Evolutionary conservation across 2,797 vertebrate genomes (phyloP).

Genomic region (Columba guinea): DNA sequence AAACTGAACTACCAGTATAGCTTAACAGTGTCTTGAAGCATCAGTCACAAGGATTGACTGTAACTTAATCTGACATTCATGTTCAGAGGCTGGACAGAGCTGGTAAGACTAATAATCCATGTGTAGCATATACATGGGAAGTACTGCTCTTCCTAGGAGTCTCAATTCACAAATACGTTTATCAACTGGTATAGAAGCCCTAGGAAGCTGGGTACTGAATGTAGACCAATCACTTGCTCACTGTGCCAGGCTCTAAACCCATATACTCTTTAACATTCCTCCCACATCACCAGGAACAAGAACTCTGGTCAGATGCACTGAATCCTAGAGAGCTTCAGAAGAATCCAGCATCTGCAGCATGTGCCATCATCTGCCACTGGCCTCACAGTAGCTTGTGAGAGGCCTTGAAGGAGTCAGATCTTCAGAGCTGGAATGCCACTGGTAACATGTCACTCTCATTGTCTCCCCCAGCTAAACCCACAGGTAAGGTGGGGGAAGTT

Average conservation of each 20-base stretch:
- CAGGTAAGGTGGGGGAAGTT: background rate
- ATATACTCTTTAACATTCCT: background rate
- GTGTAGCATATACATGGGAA: background rate
- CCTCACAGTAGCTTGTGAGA: accelerated
- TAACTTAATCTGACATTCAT: background rate
- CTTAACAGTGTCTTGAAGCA: background rate
- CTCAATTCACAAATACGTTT: background rate
- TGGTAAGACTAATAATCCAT: background rate
- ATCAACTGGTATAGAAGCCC: background rate
- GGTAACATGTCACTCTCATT: accelerated
- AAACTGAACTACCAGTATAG: background rate
- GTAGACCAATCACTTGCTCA: background rate
- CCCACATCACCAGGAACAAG: background rate
- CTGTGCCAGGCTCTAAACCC: background rate
- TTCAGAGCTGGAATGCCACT: background rate
- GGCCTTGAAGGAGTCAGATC: background rate
- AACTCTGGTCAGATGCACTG: background rate
- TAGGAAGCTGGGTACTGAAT: background rate
- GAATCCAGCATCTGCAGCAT: background rate
- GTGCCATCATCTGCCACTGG: background rate
- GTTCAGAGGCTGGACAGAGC: background rate
- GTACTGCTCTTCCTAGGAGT: background rate
- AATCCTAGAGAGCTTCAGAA: background rate
- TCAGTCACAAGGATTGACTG: background rate
- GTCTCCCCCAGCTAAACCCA: background rate